Evolutionary conservation across 2,888 invertebrate species (phyloP).

Genomic region (Mimachlamys varia): DNA sequence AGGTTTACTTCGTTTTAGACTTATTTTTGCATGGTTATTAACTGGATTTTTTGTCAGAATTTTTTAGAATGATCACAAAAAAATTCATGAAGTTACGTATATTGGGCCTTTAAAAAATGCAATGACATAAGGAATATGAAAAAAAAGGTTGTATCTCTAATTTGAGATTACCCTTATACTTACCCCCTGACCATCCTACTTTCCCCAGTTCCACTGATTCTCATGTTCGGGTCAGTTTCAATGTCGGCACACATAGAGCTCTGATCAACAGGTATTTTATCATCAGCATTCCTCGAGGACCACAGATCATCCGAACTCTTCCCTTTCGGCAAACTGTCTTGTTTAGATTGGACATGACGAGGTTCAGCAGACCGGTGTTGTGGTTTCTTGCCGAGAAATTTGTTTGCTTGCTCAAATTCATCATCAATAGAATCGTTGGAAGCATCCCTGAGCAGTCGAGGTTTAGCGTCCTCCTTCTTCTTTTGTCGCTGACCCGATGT

Average conservation of each 20-base stretch:
- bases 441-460: constrained; percentile 37
- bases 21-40: too few species aligned
- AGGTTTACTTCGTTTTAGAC: too few species aligned
- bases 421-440: constrained; percentile 61
- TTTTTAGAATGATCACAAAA: too few species aligned
- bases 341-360: background rate
- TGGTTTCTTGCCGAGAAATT: background rate
- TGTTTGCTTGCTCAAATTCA: constrained; percentile 47
- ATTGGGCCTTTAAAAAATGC: too few species aligned
- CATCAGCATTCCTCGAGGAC: constrained; percentile 46
- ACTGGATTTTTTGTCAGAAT: too few species aligned
- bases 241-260: constrained; percentile 73
- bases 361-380: background rate
- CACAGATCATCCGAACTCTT: constrained; percentile 31
- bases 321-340: background rate
- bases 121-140: too few species aligned
- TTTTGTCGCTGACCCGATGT: constrained; percentile 40
- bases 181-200: background rate
- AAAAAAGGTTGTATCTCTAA: too few species aligned
- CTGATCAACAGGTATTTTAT: constrained; percentile 60
- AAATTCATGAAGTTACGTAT: too few species aligned
- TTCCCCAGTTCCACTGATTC: background rate
- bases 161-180: background rate
- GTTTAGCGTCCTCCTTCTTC: constrained; percentile 46
- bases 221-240: constrained; percentile 64